Base-by-base conservation (phyloP, 2,797 vertebrate species). In the Momotus momota region DNA sequence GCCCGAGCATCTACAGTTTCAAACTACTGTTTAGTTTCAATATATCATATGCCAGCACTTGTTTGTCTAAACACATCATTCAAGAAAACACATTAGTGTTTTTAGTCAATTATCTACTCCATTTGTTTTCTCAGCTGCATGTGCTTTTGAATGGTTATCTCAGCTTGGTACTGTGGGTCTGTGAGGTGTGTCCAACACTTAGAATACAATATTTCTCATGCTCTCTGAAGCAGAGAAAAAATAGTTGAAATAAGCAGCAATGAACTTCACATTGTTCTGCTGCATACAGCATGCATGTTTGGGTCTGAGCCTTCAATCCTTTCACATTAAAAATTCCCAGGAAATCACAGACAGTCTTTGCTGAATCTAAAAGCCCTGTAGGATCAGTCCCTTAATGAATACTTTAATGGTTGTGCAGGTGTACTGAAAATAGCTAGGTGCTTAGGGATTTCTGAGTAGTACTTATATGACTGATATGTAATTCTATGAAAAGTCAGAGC, bases 101-200 rank as follows among this genome's bases (percentile, higher is more conserved):
- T 93, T 95, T 79, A 94, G 82, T 94, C 80, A 94, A 84, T 96
- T 96, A 96, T 96, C 93, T 96, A 88, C 94, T 94, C 73, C 65
- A 90, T 91, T 96, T 96, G 82, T 94, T 96, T 96, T 95, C 90
- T 92, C 94, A 91, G 88, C 83, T 96, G 64, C 67, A 60, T 49
- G 81, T 91, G 58, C 35, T 94, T 95, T 81, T 83, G 75, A 93
- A 88, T 69, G 72, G 89, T 94, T 96, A 90, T 88, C 94, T 92
- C 92, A 86, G 87, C 82, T 93, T 94, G 87, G 85, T 91, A 77
- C 45, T 73, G 80, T 86, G 82, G 62, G 83, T 90, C 82, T 93
- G 69, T 86, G 91, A 96, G 87, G 85, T 94, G 81, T 86, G 73
- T 91, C 89, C 89, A 86, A 84, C 73, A 88, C 40, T 90, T 86